A percentile compares a stretch with the other conserved stretches of the same genome.
Conservation (phyloP, 2,888 invertebrate genomes). For the Mythimna impura region DNA sequence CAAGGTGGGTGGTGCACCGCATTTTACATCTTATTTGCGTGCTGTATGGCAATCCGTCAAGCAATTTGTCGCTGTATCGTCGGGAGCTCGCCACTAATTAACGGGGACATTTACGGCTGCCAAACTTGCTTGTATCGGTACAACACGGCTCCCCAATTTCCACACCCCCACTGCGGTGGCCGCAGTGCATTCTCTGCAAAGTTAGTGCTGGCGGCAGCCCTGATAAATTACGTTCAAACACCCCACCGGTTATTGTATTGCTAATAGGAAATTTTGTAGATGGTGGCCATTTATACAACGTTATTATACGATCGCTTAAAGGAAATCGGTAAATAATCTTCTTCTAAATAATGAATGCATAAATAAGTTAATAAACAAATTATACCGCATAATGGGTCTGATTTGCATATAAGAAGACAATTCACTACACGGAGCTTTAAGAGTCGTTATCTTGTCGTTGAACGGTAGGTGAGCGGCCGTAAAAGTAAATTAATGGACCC, state of each 20-base stretch:
- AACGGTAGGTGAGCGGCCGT: constrained; percentile 76
- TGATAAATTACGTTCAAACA: constrained; percentile 62
- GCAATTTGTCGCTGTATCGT: constrained; percentile 85
- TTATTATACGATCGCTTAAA: constrained; percentile 34
- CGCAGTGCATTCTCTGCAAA: constrained; percentile 68
- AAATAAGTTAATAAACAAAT: constrained; percentile 58
- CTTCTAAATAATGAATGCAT: constrained; percentile 28
- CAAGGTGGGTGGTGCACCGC: constrained; percentile 15
- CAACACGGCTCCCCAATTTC: constrained; percentile 67
- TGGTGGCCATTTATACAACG: constrained; percentile 34
- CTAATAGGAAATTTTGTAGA: constrained; percentile 44
- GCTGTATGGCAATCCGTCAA: constrained; percentile 76
- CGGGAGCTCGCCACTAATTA: constrained; percentile 85
- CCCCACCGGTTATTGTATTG: constrained; percentile 46
- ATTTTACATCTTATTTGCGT: constrained; percentile 76
- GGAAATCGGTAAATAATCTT: constrained; percentile 21
- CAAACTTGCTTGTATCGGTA: constrained; percentile 81
- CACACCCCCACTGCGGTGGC: constrained; percentile 64
- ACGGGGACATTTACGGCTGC: constrained; percentile 84
- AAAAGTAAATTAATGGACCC: constrained; percentile 76
- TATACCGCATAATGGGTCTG: constrained; percentile 56
- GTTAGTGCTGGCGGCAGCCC: constrained; percentile 65
- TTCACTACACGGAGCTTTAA: constrained; percentile 60
- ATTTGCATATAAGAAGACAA: constrained; percentile 65
- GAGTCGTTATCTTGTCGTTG: constrained; percentile 76